These are phyloP conservation scores for Adelges cooleyi DNA, from an alignment of 1,140 invertebrate species.

Conservation along the genomic window DNA sequence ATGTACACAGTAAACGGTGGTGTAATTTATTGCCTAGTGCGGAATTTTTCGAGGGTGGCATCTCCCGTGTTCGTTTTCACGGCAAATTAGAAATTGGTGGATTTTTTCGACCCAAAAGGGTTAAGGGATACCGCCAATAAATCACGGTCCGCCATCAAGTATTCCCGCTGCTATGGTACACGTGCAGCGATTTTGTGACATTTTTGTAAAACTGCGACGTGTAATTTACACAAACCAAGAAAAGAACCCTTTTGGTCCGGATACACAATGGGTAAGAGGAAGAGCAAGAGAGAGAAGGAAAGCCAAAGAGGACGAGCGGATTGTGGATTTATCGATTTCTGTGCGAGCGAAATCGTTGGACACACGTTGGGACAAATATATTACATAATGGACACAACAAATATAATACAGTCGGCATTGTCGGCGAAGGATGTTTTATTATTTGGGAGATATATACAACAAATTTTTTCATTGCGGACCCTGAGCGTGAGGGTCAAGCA, in stretches of 20 bases:
- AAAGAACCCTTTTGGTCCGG: conserved; percentile 14
- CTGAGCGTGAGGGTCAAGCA: neutral
- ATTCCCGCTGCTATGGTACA: neutral
- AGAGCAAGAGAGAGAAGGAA: too few relatives aligned
- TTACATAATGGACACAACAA: neutral
- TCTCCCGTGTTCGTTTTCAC: conserved; percentile 8
- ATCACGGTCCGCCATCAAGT: neutral
- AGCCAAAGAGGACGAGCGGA: neutral
- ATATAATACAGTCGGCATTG: neutral
- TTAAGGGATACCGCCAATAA: conserved; percentile 6
- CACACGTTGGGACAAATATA: conserved; percentile 2
- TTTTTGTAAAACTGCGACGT: conserved; percentile 7
- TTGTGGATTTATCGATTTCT: conserved; percentile 23
- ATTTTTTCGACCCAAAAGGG: neutral
- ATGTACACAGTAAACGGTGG: too few relatives aligned
- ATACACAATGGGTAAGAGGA: neutral
- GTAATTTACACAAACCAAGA: neutral
- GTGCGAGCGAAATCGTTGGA: conserved; percentile 7
- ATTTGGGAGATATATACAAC: conserved; percentile 3
- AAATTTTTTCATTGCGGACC: conserved; percentile 1
- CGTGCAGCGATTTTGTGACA: conserved; percentile 14
- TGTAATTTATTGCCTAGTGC: too few relatives aligned
- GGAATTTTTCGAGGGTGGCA: neutral
- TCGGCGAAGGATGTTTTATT: conserved; percentile 17
- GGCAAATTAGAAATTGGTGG: conserved; percentile 11